Percentiles rank a stretch among this genome's conserved stretches.
Conservation (phyloP, 2,113 vertebrate genomes). For the Mungos mungo region DNA sequence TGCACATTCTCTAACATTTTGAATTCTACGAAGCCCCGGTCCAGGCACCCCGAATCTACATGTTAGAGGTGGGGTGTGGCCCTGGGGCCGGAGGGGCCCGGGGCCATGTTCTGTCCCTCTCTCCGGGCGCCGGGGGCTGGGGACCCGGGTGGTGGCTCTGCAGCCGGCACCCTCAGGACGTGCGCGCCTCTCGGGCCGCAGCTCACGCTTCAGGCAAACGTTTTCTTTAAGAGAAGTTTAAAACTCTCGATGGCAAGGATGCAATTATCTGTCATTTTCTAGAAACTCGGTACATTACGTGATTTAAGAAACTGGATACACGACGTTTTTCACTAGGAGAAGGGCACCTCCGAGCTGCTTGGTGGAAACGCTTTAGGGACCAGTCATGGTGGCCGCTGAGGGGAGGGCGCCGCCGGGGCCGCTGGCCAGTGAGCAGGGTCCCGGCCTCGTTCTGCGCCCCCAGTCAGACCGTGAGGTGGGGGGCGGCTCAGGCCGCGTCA, state of each 20-base stretch:
- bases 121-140: neutral
- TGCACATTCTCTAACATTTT: neutral
- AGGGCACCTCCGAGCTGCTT: accelerated
- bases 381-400: accelerated
- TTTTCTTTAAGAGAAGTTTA: neutral
- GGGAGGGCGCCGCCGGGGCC: neutral
- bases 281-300: accelerated
- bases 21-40: accelerated
- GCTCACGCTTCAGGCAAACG: neutral
- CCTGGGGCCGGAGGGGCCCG: accelerated
- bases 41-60: accelerated
- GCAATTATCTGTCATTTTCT: neutral
- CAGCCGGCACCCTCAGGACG: accelerated
- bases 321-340: too few relatives aligned
- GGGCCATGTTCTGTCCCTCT: too few relatives aligned
- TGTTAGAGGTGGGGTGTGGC: neutral
- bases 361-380: accelerated
- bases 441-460: accelerated
- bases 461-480: accelerated
- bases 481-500: neutral
- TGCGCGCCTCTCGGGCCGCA: neutral
- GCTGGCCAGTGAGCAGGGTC: accelerated
- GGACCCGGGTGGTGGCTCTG: accelerated
- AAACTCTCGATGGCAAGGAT: too few relatives aligned
- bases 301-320: neutral